A percentile compares a stretch with the other conserved stretches of the same genome.
Evolutionary conservation across 2,888 invertebrate species (phyloP).

Genomic region (Chloroclysta siterata): DNA sequence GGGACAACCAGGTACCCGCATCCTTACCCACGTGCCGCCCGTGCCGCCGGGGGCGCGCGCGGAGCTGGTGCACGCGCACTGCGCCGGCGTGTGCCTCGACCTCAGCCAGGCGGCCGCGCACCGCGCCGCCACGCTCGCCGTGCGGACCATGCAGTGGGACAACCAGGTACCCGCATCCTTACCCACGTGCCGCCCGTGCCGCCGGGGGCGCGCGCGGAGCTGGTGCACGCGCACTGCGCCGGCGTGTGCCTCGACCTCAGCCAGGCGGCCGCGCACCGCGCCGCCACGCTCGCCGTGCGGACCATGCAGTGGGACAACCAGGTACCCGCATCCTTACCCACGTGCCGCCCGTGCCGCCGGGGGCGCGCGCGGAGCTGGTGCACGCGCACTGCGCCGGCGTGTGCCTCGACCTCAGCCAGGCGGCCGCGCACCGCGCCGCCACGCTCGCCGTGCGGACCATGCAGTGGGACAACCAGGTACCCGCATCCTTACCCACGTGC

Average conservation of each 20-base stretch:
- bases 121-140: conserved; percentile 86
- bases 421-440: conserved; percentile 59
- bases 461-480: conserved; percentile 94
- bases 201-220: conserved; percentile 91
- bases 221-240: conserved; percentile 89
- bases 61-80: conserved; percentile 91
- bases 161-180: conserved; percentile 86
- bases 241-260: conserved; percentile 87
- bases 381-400: conserved; percentile 89
- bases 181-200: too few species aligned
- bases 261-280: conserved; percentile 52
- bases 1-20: conserved; percentile 90
- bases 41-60: conserved; percentile 91
- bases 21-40: too few species aligned
- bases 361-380: conserved; percentile 91
- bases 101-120: conserved; percentile 67
- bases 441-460: conserved; percentile 91
- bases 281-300: conserved; percentile 88
- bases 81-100: conserved; percentile 87
- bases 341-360: conserved; percentile 92
- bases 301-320: conserved; percentile 96
- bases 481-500: too few species aligned
- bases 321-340: conserved; percentile 60
- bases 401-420: conserved; percentile 82
- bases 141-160: conserved; percentile 94